Evolutionary conservation across 2,113 vertebrate species (phyloP).

Genomic region (Calypte anna): DNA sequence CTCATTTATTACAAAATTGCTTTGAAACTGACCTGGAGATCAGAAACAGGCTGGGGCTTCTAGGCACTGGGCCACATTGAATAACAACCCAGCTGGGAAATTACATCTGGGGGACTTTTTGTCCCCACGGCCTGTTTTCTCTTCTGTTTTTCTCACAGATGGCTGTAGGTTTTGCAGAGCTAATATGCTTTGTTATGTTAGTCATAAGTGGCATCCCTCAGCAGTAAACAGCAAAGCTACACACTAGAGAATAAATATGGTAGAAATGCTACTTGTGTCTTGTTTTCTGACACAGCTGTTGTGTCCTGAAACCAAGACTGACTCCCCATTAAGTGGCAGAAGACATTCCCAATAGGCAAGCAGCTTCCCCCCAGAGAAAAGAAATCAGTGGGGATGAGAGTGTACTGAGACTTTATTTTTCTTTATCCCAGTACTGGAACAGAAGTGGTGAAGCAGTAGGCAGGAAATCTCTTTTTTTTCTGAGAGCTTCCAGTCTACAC

Average conservation of each 20-base stretch:
- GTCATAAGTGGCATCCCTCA: background rate
- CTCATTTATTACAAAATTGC: conserved; percentile 48
- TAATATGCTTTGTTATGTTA: background rate
- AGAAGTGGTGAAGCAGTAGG: background rate
- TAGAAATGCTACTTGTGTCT: background rate
- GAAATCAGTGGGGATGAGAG: background rate
- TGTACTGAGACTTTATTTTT: background rate
- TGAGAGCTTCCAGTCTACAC: background rate
- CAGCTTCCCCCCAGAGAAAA: background rate
- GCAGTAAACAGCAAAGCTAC: background rate
- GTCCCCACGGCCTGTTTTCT: conserved; percentile 45
- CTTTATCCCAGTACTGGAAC: background rate
- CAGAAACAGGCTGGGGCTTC: conserved; percentile 42
- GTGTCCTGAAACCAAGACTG: background rate
- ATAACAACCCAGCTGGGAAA: conserved; percentile 64
- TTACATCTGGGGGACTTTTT: conserved; percentile 45
- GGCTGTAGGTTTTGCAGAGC: conserved; percentile 17
- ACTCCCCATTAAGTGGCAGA: background rate
- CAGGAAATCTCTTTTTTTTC: background rate
- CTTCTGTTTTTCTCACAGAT: conserved; percentile 36
- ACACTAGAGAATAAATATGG: background rate
- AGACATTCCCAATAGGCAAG: background rate
- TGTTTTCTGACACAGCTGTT: background rate
- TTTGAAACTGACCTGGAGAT: conserved; percentile 52
- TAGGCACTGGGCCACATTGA: conserved; percentile 49